Base-by-base conservation (phyloP, 2,888 invertebrate genomes). In the Scaptomyza caliginosa region DNA sequence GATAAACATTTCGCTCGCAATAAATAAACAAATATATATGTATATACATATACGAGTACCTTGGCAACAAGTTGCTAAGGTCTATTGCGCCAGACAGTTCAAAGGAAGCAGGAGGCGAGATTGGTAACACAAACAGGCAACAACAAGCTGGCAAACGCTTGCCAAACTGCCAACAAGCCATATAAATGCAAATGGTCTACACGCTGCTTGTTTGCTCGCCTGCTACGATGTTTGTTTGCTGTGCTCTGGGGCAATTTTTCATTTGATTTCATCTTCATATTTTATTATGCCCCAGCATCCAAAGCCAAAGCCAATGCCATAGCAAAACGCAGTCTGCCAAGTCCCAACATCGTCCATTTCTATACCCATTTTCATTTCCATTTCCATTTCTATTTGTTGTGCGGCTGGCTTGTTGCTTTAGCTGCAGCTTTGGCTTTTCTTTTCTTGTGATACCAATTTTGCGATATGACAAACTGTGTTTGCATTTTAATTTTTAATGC, bases 1-100 rank as follows among this genome's bases (percentile, higher is more conserved):
- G 89, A 89, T 89, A 89, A 89, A 86, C 86, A 88, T 89, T 89
- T 87, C 87, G 87, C 80, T 82, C 79, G 90, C 83, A 89, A 89
- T 89, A 89, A 89, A 89, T 89, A 86, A 83, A 86, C 87, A 83
- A 83, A 77, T 73, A 75, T 70, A 66, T 64, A 57, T 60, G 60
- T 34, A 13, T 34, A 8, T n/a, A 30, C n/a, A 5, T 34, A 34
- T 16, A 34, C 49, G 60, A 48, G 83, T 82, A 67, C 74, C 64
- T 64, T 52, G 65, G 67, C 71, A 60, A 68, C 72, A 79, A 80
- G 80, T 77, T 74, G 74, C 58, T 59, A 59, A 60, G 59, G 72
- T 65, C 72, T 71, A 65, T 51, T 54, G 71, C 76, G 51, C 52
- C 67, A 58, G 67, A 74, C 71, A 64, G 74, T 68, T 66, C 76